Conservation (phyloP, 2,113 vertebrate species). For the Dermatemys mawii region DNA sequence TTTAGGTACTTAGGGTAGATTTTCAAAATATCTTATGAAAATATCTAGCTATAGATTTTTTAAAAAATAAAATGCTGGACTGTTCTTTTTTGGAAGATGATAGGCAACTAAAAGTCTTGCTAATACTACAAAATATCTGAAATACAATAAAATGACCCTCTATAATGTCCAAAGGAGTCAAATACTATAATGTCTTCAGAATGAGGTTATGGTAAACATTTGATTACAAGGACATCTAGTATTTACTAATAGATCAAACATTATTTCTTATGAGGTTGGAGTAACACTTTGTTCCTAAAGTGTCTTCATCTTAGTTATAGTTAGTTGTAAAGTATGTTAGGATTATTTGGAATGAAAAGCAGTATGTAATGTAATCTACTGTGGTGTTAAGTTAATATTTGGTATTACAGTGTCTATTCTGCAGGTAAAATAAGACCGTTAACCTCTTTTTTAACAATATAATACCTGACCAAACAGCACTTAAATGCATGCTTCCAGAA, state of each 20-base stretch:
- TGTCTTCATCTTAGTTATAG: neutral
- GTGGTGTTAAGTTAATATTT: accelerated
- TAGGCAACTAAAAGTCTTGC: neutral
- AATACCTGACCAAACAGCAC: neutral
- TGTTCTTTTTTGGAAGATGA: neutral
- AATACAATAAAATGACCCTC: neutral
- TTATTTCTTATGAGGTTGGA: accelerated
- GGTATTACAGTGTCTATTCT: accelerated
- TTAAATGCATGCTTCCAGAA: neutral
- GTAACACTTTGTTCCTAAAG: accelerated
- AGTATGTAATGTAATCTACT: neutral
- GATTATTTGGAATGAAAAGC: accelerated
- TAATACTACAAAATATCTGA: neutral
- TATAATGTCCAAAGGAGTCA: accelerated
- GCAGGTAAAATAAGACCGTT: accelerated
- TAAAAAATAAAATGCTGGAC: neutral
- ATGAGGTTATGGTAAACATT: accelerated
- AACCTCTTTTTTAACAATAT: neutral
- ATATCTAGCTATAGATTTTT: neutral
- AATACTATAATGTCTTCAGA: neutral
- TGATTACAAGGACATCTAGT: neutral
- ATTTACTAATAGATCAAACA: neutral
- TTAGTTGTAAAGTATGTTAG: neutral
- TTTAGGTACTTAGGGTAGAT: neutral
- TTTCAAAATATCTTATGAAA: neutral